Conservation (phyloP, 2,113 vertebrate species). For the Hippocampus comes region DNA sequence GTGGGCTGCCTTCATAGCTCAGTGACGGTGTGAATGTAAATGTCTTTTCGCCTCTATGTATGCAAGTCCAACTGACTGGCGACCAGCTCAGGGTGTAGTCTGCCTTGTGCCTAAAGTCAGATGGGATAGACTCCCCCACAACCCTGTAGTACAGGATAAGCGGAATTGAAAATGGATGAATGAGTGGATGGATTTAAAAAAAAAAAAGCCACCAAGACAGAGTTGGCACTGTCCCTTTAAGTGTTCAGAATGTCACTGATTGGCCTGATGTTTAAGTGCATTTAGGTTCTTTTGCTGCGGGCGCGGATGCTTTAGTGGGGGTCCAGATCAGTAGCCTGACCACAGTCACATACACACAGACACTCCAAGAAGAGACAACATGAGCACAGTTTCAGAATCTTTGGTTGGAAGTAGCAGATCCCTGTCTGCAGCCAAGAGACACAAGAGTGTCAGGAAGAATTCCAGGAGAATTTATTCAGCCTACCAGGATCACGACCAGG, state of each 20-base stretch:
- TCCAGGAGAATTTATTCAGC: constrained; percentile 75
- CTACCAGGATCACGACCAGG: constrained; percentile 80
- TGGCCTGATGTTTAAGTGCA: constrained; percentile 42
- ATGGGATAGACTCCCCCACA: no score
- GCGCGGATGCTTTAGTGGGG: constrained; percentile 40
- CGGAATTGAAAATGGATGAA: background rate
- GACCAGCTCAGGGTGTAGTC: no score
- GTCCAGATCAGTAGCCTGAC: constrained; percentile 41
- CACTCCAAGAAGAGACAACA: constrained; percentile 30
- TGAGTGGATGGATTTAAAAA: background rate
- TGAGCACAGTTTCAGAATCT: constrained; percentile 59
- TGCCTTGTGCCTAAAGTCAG: no score
- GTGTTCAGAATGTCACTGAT: constrained; percentile 45
- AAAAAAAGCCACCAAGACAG: background rate
- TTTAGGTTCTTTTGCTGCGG: constrained; percentile 19
- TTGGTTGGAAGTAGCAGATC: constrained; percentile 59
- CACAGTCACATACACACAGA: background rate
- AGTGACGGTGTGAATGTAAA: no score
- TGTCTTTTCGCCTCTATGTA: no score
- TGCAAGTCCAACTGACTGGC: no score
- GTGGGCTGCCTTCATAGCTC: no score
- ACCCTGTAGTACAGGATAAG: no score
- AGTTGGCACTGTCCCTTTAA: constrained; percentile 71
- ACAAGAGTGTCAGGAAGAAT: constrained; percentile 77
- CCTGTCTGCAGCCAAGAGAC: constrained; percentile 73